A percentile compares a stretch with the other conserved stretches of the same genome.
phyloP scores from a whole-genome alignment of 2,888 invertebrate species.

The Stegophylla sp. region DNA sequence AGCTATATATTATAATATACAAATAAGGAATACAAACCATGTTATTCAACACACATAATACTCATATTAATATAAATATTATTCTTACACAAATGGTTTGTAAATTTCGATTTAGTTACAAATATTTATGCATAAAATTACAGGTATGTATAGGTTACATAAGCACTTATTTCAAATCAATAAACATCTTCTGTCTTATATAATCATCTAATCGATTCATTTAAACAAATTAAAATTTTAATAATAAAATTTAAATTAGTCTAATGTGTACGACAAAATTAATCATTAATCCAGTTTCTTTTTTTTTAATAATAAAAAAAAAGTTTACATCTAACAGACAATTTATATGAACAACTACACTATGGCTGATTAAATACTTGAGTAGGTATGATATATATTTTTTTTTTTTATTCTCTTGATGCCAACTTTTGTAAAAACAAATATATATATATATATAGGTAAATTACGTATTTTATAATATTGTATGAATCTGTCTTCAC shows the following conservation, averaged over 20 bases:
- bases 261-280: background rate
- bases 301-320: background rate
- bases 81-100: too few species aligned
- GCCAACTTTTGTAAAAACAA: background rate
- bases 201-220: too few species aligned
- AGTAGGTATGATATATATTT: too few species aligned
- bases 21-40: too few species aligned
- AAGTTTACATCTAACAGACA: background rate
- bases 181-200: too few species aligned
- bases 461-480: background rate
- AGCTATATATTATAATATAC: too few species aligned
- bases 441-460: background rate
- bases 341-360: slow-evolving; percentile 2
- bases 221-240: background rate
- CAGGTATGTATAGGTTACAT: too few species aligned
- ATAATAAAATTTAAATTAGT: slow-evolving; percentile 15
- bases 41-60: too few species aligned
- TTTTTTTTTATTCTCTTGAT: background rate
- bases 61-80: too few species aligned
- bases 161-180: too few species aligned
- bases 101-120: too few species aligned
- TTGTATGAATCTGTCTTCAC: background rate
- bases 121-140: too few species aligned
- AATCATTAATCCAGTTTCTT: background rate
- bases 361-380: background rate